Evolutionary conservation across 2,888 invertebrate genomes (phyloP).

Genomic region (Temnothorax unifasciatus): DNA sequence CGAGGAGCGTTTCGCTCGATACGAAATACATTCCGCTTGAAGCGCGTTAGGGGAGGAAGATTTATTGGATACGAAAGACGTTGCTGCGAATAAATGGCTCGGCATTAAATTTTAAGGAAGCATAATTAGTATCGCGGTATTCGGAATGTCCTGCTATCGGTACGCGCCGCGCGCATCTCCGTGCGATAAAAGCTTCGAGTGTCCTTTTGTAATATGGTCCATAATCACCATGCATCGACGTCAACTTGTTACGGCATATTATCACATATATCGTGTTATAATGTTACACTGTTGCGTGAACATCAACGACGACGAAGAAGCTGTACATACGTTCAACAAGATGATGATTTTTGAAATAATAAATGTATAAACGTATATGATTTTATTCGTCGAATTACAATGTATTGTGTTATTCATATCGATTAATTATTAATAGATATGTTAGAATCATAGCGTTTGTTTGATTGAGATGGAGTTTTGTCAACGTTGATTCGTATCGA

Average conservation of each 20-base stretch:
- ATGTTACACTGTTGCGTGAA: not conserved
- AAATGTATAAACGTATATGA: not conserved
- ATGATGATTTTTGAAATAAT: not conserved
- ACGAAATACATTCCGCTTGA: slow-evolving; percentile 54
- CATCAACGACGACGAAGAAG: not conserved
- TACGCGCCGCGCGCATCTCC: not conserved
- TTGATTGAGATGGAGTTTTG: not conserved
- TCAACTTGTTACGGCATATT: slow-evolving; percentile 8
- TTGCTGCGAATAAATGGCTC: slow-evolving; percentile 42
- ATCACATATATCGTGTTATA: not conserved
- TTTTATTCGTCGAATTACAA: not conserved
- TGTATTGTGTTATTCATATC: not conserved
- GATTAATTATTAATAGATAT: not conserved
- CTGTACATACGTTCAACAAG: not conserved
- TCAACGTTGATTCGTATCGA: not conserved
- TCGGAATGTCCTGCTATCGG: slow-evolving; percentile 26
- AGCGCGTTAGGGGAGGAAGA: slow-evolving; percentile 40
- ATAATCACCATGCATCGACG: slow-evolving; percentile 12
- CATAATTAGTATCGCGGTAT: slow-evolving; percentile 46
- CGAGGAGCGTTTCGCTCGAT: slow-evolving; percentile 52
- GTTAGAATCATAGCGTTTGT: not conserved
- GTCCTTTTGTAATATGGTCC: not conserved
- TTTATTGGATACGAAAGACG: slow-evolving; percentile 50
- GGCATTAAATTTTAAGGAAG: slow-evolving; percentile 51
- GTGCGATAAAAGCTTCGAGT: slow-evolving; percentile 27